Percentiles rank a stretch among this genome's conserved stretches.
Evolutionary conservation across 2,797 vertebrate genomes (phyloP).

Genomic region (Aulostomus chinensis): DNA sequence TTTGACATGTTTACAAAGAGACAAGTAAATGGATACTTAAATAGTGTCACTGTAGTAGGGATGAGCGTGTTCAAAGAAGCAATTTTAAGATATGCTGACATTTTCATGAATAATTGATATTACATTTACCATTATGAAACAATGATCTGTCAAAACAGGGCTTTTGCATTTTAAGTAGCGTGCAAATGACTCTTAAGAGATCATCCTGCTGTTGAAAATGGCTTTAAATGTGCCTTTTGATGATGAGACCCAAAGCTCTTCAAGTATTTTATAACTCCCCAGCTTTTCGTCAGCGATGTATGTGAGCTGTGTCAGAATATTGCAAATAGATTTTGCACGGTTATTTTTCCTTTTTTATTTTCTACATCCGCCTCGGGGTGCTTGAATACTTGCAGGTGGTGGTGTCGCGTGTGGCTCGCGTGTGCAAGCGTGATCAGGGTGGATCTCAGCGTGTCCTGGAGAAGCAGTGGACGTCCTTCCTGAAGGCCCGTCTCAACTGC

Average conservation of each 20-base stretch:
- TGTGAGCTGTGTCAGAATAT: not conserved
- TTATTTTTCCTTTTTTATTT: not conserved
- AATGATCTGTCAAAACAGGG: constrained; percentile 61
- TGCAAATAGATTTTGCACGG: not conserved
- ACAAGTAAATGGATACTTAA: constrained; percentile 56
- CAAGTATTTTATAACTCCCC: constrained; percentile 14
- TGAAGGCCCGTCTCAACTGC: constrained; percentile 96
- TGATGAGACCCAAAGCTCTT: constrained; percentile 34
- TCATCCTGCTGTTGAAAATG: constrained; percentile 20
- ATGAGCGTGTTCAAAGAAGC: constrained; percentile 50
- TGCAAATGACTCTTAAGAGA: constrained; percentile 49
- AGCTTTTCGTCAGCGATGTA: constrained; percentile 1
- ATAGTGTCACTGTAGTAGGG: constrained; percentile 21
- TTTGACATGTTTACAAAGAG: constrained; percentile 62
- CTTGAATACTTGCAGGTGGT: constrained; percentile 79
- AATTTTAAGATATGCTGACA: constrained; percentile 55
- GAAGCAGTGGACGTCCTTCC: constrained; percentile 97
- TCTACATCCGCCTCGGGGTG: not conserved
- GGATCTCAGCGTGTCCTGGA: constrained; percentile 94
- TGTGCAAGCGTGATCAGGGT: constrained; percentile 92
- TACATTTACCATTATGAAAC: constrained; percentile 64
- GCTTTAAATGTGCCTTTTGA: constrained; percentile 42
- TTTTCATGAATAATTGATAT: constrained; percentile 75
- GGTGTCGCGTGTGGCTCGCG: constrained; percentile 91
- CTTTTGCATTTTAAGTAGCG: constrained; percentile 40